phyloP scores from a whole-genome alignment of 2,888 invertebrate genomes.

The Myopa tessellatipennis region DNA sequence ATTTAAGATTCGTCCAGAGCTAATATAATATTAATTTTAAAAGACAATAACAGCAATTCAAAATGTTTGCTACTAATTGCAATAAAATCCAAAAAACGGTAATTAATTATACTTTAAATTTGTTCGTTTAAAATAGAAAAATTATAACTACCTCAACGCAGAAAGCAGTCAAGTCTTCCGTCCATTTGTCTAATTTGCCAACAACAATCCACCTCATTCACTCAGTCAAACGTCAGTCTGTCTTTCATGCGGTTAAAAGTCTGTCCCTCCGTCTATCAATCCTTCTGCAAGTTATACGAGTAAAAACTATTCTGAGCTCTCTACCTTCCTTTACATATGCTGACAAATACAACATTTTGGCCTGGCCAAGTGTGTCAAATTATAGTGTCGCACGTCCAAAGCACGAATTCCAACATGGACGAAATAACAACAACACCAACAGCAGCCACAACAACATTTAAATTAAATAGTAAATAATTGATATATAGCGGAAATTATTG shows the following conservation, averaged over 20 bases:
- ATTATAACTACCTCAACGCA: background rate
- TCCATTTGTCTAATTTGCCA: background rate
- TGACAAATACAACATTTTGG: background rate
- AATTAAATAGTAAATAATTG: background rate
- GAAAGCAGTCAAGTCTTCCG: background rate
- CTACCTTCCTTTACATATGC: background rate
- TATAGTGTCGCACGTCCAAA: slow-evolving; percentile 58
- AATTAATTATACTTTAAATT: too few species aligned
- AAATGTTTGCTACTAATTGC: too few species aligned
- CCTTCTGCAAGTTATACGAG: too few species aligned
- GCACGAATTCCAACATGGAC: slow-evolving; percentile 52
- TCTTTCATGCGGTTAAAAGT: background rate
- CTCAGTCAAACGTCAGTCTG: background rate
- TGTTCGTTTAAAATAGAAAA: background rate
- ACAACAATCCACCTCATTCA: slow-evolving; percentile 12
- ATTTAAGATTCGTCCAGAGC: too few species aligned
- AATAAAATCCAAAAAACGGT: too few species aligned
- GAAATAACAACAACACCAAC: slow-evolving; percentile 25
- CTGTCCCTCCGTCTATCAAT: background rate
- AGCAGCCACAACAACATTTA: background rate
- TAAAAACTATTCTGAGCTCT: background rate
- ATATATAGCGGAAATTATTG: background rate
- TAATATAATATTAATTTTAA: too few species aligned
- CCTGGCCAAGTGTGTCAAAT: slow-evolving; percentile 49
- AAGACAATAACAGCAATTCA: too few species aligned